These are phyloP conservation scores for Antheraea yamamai DNA, from an alignment of 2,888 invertebrate species.

Conservation along the genomic window DNA sequence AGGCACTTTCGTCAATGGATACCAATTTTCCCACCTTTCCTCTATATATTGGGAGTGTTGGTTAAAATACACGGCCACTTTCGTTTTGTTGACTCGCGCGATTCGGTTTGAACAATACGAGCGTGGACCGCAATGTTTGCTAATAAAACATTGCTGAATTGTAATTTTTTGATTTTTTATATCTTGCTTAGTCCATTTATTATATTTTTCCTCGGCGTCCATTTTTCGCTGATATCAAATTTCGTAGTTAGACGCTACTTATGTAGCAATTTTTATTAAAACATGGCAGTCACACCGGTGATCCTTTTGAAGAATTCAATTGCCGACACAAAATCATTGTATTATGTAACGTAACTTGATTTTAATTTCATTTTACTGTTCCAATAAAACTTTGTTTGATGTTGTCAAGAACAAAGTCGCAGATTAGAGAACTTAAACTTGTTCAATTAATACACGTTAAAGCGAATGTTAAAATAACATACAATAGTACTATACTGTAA, in stretches of 20 bases:
- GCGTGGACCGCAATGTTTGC: neutral
- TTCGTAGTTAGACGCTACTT: too few species aligned
- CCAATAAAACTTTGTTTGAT: too few species aligned
- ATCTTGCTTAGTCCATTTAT: neutral
- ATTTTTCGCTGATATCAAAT: too few species aligned
- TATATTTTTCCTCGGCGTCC: too few species aligned
- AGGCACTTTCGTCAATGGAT: constrained; percentile 50
- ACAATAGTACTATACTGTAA: too few species aligned
- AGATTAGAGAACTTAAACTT: too few species aligned
- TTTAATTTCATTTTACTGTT: too few species aligned
- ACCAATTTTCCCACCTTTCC: constrained; percentile 52
- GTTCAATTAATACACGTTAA: too few species aligned
- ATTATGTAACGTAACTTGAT: neutral
- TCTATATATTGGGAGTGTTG: constrained; percentile 53
- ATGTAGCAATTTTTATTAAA: too few species aligned
- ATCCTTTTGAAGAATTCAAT: neutral
- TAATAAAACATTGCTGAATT: neutral
- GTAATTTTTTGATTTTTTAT: neutral
- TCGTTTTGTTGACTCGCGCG: constrained; percentile 34
- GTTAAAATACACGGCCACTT: constrained; percentile 48
- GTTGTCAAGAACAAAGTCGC: too few species aligned
- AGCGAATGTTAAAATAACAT: too few species aligned
- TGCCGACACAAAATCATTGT: neutral
- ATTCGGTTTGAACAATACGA: constrained; percentile 11
- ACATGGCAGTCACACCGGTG: too few species aligned